Conservation (phyloP, 2,888 invertebrate genomes). For the Amiota minor region DNA sequence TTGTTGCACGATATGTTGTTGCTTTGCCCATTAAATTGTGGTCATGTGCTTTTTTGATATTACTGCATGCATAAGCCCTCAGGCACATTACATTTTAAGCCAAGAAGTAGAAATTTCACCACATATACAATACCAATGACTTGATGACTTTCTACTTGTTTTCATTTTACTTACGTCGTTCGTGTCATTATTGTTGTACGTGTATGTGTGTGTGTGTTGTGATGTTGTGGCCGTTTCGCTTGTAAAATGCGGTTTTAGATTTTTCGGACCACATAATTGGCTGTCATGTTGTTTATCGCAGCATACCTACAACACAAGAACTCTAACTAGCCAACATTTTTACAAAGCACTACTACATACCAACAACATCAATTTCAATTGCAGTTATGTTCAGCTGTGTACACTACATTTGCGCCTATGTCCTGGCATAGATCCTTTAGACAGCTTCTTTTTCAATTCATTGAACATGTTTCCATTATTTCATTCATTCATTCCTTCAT, state of each 20-base stretch:
- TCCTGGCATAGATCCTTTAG: not conserved
- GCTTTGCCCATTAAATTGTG: slow-evolving; percentile 3
- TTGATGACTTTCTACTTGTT: not conserved
- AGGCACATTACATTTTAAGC: not conserved
- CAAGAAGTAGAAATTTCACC: not conserved
- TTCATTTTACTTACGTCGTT: too few species aligned
- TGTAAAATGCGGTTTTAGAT: slow-evolving; percentile 14
- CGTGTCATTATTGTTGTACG: too few species aligned
- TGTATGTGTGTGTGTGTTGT: not conserved
- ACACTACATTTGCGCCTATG: not conserved
- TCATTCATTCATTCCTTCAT: too few species aligned
- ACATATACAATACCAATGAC: not conserved
- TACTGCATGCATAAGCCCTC: not conserved
- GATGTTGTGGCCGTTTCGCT: slow-evolving; percentile 1
- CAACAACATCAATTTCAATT: not conserved
- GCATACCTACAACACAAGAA: not conserved
- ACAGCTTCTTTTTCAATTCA: slow-evolving; percentile 1
- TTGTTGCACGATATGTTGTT: not conserved
- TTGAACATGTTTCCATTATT: not conserved
- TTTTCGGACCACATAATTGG: slow-evolving; percentile 21
- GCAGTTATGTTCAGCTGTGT: not conserved
- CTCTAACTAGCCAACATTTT: not conserved
- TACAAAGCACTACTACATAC: not conserved
- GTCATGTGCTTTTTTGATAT: not conserved
- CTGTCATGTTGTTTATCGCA: slow-evolving; percentile 28